Base-by-base conservation (phyloP, 1,140 invertebrate species). In the Drosophila setifemur region DNA sequence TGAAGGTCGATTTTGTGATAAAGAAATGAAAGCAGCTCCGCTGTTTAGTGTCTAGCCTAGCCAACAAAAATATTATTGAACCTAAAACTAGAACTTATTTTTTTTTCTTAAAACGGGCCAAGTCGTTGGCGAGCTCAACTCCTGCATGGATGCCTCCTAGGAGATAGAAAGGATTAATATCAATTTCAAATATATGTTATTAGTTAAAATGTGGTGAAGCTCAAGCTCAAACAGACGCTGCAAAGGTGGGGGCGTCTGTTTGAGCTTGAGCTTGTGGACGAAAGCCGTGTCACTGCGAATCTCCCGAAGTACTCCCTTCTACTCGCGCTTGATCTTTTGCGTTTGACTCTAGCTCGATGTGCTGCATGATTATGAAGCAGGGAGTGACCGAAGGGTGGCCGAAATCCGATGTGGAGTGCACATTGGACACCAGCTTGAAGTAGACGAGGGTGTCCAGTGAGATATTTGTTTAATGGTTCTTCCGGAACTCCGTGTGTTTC, bases 341-440 rank as follows among this genome's bases (percentile, higher is more conserved):
- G 83, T 82, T 96, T 95, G 58, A 96, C 92, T 69, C 91, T 92
- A 61, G 93, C 92, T 73, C 91, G 64, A 98, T 95, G 89, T 97
- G 94, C 26, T 94, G 93, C 91, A 98, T 95, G 76, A 98, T 97
- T 33, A 97, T 91, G 44, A 96, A 91, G 76, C 94, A 93, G 35
- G 97, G 96, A 6, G 96, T 97, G 21, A 95, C 94, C n/a, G 98
- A 92, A 1, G 94, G 93, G 92, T 98, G 97, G 21, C 94, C 91
- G 85, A 96, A 97, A 91, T 98, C 97, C 0, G 97, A 98, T 0
- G 96, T 95, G 9, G 97, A 95, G 90, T 96, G 98, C 25, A 98
- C 78, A 9, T 95, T 88, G 9, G 94, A 93, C 12, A 95, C 92
- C 23, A 96, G 72, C 92, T 96, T 96, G 26, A 98, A 94, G 76